phyloP scores from a whole-genome alignment of 2,113 vertebrate species.

The Ploceus nigricollis region DNA sequence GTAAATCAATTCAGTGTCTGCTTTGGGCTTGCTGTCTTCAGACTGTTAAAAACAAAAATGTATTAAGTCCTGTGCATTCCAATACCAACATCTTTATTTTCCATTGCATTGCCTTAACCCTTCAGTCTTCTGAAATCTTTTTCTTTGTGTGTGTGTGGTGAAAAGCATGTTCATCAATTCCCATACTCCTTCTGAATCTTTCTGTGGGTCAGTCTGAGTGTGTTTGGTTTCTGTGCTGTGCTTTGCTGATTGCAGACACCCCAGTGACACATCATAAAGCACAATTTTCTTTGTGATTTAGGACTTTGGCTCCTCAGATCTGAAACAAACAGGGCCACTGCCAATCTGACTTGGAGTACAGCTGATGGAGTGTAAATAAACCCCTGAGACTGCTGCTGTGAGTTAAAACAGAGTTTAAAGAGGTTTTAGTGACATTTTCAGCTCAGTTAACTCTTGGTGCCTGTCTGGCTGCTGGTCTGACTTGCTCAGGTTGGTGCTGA shows the following conservation, averaged over 20 bases:
- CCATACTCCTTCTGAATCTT: not conserved
- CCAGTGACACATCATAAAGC: not conserved
- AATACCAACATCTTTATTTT: conserved; percentile 29
- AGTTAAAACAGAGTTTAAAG: not conserved
- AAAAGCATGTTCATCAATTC: not conserved
- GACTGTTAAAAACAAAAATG: not conserved
- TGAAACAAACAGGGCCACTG: not conserved
- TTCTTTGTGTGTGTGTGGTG: not conserved
- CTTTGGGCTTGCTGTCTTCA: conserved; percentile 5
- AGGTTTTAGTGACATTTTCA: not conserved
- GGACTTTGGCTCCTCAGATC: not conserved
- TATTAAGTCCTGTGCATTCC: conserved; percentile 5
- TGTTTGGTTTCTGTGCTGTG: not conserved
- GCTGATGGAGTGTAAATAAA: not conserved
- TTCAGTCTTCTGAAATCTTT: not conserved
- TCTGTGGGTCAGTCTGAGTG: not conserved
- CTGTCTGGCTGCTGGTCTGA: not conserved
- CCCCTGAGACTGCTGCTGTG: not conserved
- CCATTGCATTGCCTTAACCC: not conserved
- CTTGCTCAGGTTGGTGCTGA: not conserved
- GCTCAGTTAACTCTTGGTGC: not conserved
- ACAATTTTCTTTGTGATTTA: not conserved
- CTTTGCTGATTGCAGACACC: conserved; percentile 8
- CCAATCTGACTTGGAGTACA: not conserved
- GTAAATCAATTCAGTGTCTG: conserved; percentile 45